Percentiles rank a stretch among this genome's conserved stretches.
Conservation (phyloP, 2,113 vertebrate genomes). For the Rutilus rutilus region DNA sequence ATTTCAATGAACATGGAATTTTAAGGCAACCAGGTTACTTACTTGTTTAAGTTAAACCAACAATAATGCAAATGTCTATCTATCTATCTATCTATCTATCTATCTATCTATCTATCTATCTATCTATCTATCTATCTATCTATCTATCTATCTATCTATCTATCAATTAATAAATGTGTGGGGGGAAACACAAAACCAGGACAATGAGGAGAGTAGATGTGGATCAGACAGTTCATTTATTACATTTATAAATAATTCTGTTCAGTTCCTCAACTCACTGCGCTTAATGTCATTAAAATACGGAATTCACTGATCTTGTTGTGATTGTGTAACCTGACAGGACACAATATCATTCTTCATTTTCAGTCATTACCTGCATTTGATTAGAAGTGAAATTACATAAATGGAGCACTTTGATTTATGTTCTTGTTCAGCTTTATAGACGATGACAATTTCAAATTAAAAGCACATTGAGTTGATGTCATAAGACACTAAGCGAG, state of each 20-base stretch:
- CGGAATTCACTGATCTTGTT: background rate
- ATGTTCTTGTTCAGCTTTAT: background rate
- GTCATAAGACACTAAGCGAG: background rate
- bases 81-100: too few species aligned
- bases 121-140: too few species aligned
- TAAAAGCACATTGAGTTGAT: background rate
- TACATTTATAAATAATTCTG: background rate
- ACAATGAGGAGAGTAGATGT: background rate
- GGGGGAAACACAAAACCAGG: background rate
- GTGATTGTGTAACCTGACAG: background rate
- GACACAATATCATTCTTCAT: background rate
- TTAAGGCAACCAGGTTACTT: too few species aligned
- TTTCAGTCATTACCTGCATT: constrained; percentile 5
- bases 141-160: too few species aligned
- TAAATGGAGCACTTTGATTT: background rate
- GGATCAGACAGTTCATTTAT: background rate
- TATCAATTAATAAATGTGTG: too few species aligned
- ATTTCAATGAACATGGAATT: too few species aligned
- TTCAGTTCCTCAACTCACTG: background rate
- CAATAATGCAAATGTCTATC: too few species aligned
- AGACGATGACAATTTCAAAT: background rate
- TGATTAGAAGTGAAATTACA: background rate
- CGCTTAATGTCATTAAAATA: background rate
- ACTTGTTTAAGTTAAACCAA: too few species aligned
- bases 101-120: too few species aligned